phyloP scores from a whole-genome alignment of 1,140 invertebrate species.

The Nixonia krombeini region DNA sequence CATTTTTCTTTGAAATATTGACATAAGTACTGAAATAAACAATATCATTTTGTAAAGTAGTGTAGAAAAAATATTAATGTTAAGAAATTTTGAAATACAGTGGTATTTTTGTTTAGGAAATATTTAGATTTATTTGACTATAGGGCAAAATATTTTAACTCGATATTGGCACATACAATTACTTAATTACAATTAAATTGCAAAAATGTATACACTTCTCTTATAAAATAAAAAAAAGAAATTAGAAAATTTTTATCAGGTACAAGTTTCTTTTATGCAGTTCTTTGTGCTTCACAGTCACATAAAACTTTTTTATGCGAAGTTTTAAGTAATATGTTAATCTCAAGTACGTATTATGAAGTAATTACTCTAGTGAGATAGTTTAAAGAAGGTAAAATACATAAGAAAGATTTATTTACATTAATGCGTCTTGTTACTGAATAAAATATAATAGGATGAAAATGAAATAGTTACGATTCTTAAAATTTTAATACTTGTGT shows the following conservation, averaged over 20 bases:
- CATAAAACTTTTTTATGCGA: constrained; percentile 18
- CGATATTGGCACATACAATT: constrained; percentile 10
- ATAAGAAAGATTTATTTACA: constrained; percentile 34
- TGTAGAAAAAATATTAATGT: too few relatives aligned
- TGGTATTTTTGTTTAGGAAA: neutral
- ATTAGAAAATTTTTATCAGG: constrained; percentile 17
- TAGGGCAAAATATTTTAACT: constrained; percentile 3
- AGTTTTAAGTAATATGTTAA: constrained; percentile 19
- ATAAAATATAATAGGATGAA: constrained; percentile 37
- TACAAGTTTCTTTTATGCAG: constrained; percentile 3
- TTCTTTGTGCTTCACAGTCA: constrained; percentile 19
- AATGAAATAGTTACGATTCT: constrained; percentile 41
- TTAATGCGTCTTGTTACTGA: constrained; percentile 36
- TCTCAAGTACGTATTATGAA: constrained; percentile 36
- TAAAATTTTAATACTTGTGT: constrained; percentile 42
- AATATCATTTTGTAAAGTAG: too few relatives aligned
- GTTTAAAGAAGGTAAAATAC: constrained; percentile 24
- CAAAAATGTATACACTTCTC: constrained; percentile 9
- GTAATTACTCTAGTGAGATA: constrained; percentile 32
- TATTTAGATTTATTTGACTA: constrained; percentile 5
- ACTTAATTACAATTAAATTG: neutral
- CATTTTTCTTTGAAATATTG: too few relatives aligned
- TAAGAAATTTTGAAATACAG: constrained; percentile 2
- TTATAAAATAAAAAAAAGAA: neutral
- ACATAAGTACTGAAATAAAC: too few relatives aligned